phyloP scores from a whole-genome alignment of 1,140 invertebrate genomes.

The Drosophila tsacasi region DNA sequence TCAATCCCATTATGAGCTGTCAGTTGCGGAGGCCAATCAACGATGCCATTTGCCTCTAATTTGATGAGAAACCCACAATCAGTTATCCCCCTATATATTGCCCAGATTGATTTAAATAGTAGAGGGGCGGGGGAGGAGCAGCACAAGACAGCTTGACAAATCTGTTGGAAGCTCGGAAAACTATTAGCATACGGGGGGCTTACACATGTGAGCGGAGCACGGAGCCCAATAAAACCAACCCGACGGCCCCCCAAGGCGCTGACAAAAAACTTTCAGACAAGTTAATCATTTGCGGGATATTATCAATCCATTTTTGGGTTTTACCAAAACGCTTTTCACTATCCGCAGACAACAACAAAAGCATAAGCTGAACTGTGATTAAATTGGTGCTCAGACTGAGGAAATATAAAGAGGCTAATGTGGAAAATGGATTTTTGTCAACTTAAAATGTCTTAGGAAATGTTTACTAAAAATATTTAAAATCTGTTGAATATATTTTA shows the following conservation, averaged over 20 bases:
- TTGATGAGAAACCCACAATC: slow-evolving; percentile 46
- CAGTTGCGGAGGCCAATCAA: slow-evolving; percentile 66
- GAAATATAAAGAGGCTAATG: not conserved
- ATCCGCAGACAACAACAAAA: slow-evolving; percentile 12
- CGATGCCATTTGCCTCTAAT: slow-evolving; percentile 63
- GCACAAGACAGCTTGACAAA: slow-evolving; percentile 69
- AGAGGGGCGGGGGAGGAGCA: slow-evolving; percentile 12
- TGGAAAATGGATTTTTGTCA: not conserved
- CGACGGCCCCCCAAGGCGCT: slow-evolving; percentile 42
- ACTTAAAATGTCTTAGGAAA: too few species aligned
- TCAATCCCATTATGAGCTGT: slow-evolving; percentile 61
- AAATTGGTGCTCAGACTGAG: not conserved
- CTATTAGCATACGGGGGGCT: slow-evolving; percentile 72
- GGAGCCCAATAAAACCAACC: slow-evolving; percentile 20
- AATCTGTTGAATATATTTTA: not conserved
- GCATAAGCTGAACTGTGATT: not conserved
- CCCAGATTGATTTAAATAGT: slow-evolving; percentile 75
- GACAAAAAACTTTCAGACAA: slow-evolving; percentile 72
- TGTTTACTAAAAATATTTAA: not conserved
- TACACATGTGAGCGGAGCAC: slow-evolving; percentile 30
- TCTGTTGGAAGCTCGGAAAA: slow-evolving; percentile 58
- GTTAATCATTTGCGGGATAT: slow-evolving; percentile 84
- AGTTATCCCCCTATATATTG: slow-evolving; percentile 11
- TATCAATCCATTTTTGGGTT: slow-evolving; percentile 82
- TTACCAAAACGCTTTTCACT: slow-evolving; percentile 45